Percentiles rank a stretch among this genome's conserved stretches.
phyloP scores from a whole-genome alignment of 1,140 invertebrate species.

The Drosophila mojavensis region DNA sequence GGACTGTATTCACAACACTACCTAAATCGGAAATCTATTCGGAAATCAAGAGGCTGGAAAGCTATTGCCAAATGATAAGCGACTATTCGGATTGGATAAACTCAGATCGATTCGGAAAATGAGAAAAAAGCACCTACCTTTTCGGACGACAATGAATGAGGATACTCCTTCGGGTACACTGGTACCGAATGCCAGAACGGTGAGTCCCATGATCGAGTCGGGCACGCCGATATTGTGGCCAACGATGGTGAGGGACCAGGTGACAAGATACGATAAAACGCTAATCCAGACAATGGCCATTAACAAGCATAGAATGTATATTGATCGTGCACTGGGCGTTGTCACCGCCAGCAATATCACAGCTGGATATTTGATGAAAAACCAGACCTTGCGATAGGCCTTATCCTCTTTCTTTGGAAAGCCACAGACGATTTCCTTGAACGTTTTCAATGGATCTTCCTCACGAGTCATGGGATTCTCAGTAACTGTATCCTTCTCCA shows the following conservation, averaged over 20 bases:
- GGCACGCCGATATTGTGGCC: conserved; percentile 90
- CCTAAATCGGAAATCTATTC: no score
- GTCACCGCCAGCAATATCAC: conserved; percentile 50
- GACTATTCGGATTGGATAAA: no score
- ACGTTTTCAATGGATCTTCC: conserved; percentile 10
- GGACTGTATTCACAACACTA: no score
- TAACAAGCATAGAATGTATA: conserved; percentile 88
- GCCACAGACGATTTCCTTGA: conserved; percentile 27
- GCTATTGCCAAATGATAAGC: no score
- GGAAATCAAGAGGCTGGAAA: no score
- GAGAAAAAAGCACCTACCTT: conserved; percentile 84
- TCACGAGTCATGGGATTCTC: conserved; percentile 54
- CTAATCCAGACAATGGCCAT: conserved; percentile 95
- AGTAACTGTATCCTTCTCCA: background rate
- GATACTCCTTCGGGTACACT: conserved; percentile 93
- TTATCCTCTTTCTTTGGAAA: conserved; percentile 1
- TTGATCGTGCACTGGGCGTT: conserved; percentile 47
- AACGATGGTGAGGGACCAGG: conserved; percentile 96
- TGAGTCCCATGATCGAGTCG: conserved; percentile 91
- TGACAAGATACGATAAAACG: conserved; percentile 92
- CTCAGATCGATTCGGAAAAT: no score
- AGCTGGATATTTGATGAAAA: conserved; percentile 49
- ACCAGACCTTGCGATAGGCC: conserved; percentile 33
- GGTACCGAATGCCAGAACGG: conserved; percentile 89
- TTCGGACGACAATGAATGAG: conserved; percentile 90